Evolutionary conservation across 2,888 invertebrate species (phyloP), one percentile per base, ranked within the genome.

Genomic region (Gryllus longicercus): DNA sequence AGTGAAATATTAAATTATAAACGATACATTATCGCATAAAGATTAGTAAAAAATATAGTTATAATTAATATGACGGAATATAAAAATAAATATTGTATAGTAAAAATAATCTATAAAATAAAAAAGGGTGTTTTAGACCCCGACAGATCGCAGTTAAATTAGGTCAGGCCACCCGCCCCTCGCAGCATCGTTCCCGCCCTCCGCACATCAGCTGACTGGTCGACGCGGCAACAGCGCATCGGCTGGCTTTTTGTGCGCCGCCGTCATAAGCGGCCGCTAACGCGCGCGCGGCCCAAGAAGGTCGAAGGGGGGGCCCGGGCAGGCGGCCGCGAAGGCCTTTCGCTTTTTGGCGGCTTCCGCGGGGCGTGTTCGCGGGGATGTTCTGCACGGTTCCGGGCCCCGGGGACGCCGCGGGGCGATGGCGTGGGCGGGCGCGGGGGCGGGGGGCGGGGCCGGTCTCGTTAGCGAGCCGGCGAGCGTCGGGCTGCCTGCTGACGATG

Each of bases 231-330:
- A 63, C 63, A n/a, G 3, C 63, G 63, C 63, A 63, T 63, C n/a
- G 63, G n/a, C 63, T 63, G 12, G 63, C 63, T 63, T 38, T 38
- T 38, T 63, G 63, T 63, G 63, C 63, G 63, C n/a, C 63, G 63
- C n/a, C 63, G 63, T 63, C 63, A 63, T 63, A 63, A 63, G 63
- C 63, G 63, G 63, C 63, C 63, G 63, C 63, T 63, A 63, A 63
- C 14, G n/a, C 63, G 63, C 63, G 16, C 14, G 16, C n/a, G 63
- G 63, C 63, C 63, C 63, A 63, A 14, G 63, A 38, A 38, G 38
- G 38, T 38, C 63, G 63, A 63, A 8, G 63, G 63, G 14, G n/a
- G 4, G 14, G 4, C n/a, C n/a, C n/a, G 11, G 63, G 14, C 63
- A 4, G 14, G 3, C 16, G 14, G 63, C 63, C 63, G 63, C 11